Evolutionary conservation across 2,888 invertebrate species (phyloP), one percentile per base, ranked within the genome.

Genomic region (Saturnia japonica): DNA sequence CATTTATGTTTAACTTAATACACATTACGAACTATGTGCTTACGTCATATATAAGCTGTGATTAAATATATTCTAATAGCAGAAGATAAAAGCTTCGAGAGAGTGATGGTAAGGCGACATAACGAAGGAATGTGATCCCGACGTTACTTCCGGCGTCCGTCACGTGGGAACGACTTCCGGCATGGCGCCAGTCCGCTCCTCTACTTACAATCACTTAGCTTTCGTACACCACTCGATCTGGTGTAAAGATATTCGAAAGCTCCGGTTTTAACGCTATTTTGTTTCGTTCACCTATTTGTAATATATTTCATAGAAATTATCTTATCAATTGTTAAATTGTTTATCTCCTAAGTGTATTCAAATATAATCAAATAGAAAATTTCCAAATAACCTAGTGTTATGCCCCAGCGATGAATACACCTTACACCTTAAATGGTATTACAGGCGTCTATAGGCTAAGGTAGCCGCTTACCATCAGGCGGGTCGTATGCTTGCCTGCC

Each of bases 151-250:
- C 93, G 93, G 89, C 90, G 91, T 88, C 89, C 91, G 91, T 91
- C 92, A 91, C 90, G 91, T 87, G 89, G 91, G 85, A 91, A 91
- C 88, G 88, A 91, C 92, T 92, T 94, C 93, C 93, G 91, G 87
- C 78, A 78, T 81, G 92, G 93, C 93, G 93, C 92, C 91, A 89
- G 88, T 81, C 81, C 85, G 83, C 84, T 82, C 81, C 86, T 87
- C 85, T 88, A 90, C 91, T 92, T 91, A 93, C 93, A 92, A 91
- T 93, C 93, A 93, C 93, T 93, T 92, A 92, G 86, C 86, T 84
- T 81, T 84, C 83, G 80, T 83, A 87, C 84, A 87, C 78, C 80
- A 79, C 83, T 79, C 83, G 85, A 86, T 84, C 85, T 80, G 78
- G 74, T 77, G 83, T 81, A 85, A 85, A 86, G 82, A 85, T 74